Base-by-base conservation (phyloP, 2,888 invertebrate species). In the Coremacera marginata region DNA sequence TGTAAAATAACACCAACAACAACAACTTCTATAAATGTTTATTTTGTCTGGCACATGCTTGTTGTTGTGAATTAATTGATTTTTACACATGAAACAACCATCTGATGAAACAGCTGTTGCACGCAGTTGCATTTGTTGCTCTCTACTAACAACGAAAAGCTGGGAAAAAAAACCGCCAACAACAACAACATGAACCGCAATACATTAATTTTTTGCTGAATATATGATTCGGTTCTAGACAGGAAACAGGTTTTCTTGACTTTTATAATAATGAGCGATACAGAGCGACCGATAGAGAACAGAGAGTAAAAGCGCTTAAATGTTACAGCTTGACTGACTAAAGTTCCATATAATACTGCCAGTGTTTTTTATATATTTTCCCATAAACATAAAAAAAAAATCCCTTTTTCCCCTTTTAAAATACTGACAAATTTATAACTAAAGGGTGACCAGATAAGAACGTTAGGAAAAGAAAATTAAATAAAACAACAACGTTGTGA, bases 41-140 rank as follows among this genome's bases (percentile, higher is more conserved):
- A 27, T 78, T 73, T n/a, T 65, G 14, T 57, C 73, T 19, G 37
- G 60, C 19, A 57, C 44, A 57, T 73, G 31, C 34, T 68, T 68
- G 57, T 34, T 74, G 55, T 44, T 60, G 34, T 55, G 3, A 44
- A 44, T 44, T 44, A 44, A 44, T 44, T 44, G 44, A 44, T 44
- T 44, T 44, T 44, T 44, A 44, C 44, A 44, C 44, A 44, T 44
- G 44, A 11, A 44, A 44, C 44, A 14, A 19, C 57, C 67, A 67
- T 37, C 67, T 67, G 67, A 67, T 70, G 25, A 27, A 70, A 70
- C 68, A 70, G 68, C 68, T 70, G 68, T 51, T 70, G 52, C 7
- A 70, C 51, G 51, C 68, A 22, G 14, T 49, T 68, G 19, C 49
- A 62, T 16, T 62, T 63, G 63, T 63, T 34, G 63, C 63, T 63